Conservation (phyloP, 2,113 vertebrate genomes). For the Labeo catla region DNA sequence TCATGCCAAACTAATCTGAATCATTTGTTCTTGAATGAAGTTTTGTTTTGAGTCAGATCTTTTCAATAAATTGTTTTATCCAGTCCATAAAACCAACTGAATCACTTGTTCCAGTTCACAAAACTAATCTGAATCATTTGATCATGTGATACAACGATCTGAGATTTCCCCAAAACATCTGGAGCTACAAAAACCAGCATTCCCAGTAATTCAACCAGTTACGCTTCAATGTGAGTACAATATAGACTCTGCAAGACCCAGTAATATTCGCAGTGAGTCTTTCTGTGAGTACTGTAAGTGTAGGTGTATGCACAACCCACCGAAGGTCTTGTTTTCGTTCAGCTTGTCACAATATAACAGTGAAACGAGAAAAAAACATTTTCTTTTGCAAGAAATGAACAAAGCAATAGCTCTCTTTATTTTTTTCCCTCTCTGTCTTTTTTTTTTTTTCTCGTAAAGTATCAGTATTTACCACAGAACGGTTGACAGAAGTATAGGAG, state of each 20-base stretch:
- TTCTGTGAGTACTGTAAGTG: background rate
- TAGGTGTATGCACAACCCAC: background rate
- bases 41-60: background rate
- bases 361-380: background rate
- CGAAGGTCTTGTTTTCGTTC: constrained; percentile 1
- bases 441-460: background rate
- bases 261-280: background rate
- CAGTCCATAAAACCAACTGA: background rate
- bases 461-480: constrained; percentile 31
- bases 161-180: background rate
- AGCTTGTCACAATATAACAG: background rate
- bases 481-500: constrained; percentile 22
- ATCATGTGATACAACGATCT: too few relatives aligned
- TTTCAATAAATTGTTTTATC: background rate
- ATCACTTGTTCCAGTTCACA: background rate
- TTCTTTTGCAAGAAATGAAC: background rate
- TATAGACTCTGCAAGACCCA: background rate
- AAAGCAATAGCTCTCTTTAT: constrained; percentile 22
- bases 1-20: too few relatives aligned
- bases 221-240: background rate
- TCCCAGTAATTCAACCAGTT: background rate
- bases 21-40: too few relatives aligned
- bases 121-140: too few relatives aligned
- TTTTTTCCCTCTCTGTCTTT: background rate
- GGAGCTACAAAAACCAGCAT: background rate